phyloP scores from a whole-genome alignment of 2,113 vertebrate genomes.

The Notothenia rossii region DNA sequence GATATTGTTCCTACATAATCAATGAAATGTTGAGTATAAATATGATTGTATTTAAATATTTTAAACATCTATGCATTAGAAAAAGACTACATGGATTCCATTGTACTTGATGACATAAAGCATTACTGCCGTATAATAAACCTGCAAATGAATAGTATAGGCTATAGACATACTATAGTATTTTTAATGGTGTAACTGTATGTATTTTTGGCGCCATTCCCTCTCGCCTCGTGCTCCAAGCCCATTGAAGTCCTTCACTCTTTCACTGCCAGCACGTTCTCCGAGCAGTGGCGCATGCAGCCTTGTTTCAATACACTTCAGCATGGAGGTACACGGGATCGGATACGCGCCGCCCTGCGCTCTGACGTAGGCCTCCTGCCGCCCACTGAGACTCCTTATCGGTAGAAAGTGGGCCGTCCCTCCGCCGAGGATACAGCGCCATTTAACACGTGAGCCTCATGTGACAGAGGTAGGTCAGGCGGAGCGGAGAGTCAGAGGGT shows the following conservation, averaged over 20 bases:
- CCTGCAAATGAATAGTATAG: background rate
- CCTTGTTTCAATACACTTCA: conserved; percentile 76
- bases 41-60: background rate
- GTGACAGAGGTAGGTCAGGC: conserved; percentile 88
- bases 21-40: background rate
- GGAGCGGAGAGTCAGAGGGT: conserved; percentile 90
- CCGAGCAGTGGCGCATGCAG: conserved; percentile 11
- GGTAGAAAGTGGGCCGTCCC: conserved; percentile 66
- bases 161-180: too few species aligned
- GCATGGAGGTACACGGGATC: conserved; percentile 86
- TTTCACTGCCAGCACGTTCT: conserved; percentile 52
- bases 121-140: background rate
- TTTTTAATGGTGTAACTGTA: background rate
- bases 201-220: background rate
- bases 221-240: conserved; percentile 9
- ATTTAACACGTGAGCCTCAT: conserved; percentile 96
- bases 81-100: background rate
- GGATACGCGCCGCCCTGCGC: conserved; percentile 46
- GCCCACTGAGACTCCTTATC: conserved; percentile 66
- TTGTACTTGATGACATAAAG: background rate
- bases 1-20: background rate
- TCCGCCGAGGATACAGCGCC: conserved; percentile 79
- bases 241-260: conserved; percentile 3
- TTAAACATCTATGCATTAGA: background rate
- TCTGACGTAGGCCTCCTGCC: conserved; percentile 44